Base-by-base conservation (phyloP, 2,888 invertebrate genomes). In the Bhutanitis thaidina region DNA sequence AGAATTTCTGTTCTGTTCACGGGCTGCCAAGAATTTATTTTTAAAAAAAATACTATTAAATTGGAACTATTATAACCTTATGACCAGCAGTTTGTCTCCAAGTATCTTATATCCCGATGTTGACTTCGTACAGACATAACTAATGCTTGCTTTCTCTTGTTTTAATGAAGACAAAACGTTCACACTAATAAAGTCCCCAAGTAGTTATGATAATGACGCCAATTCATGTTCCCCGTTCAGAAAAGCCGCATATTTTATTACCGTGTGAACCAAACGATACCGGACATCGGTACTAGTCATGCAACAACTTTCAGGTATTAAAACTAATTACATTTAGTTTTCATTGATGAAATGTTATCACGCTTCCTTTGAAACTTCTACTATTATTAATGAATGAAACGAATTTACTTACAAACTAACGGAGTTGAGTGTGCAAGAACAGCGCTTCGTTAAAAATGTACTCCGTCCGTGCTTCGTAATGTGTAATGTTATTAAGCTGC, bases 251-350 rank as follows among this genome's bases (percentile, higher is more conserved):
- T 32, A 41, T 47, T 52, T 43, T 47, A 52, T 37, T 37, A 43
- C 32, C 47, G 52, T 52, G 52, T 52, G 52, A 52, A 47, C 38
- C 43, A 10, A 49, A 46, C 41, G 25, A 10, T 10, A 41, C 45
- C 45, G 45, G 34, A 48, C 49, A 53, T 54, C 51, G 55, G 55
- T 61, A 62, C 59, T 54, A 55, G 55, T 57, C 52, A 49, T 48
- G 53, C 46, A 48, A n/a, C n/a, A n/a, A 45, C 50, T 44, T 45
- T 40, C 46, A 37, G 16, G 13, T 15, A 40, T 45, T 38, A 25
- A 14, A 34, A 35, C 39, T 47, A 34, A 39, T 48, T 41, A 29
- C 34, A 8, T 14, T 29, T 47, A 36, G 35, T 7, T 14, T 16
- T 47, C 34, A 41, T 34, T 34, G 7, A 34, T 12, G 34, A 13